Conservation (phyloP, 1,140 invertebrate species). For the Drosophila bocqueti region DNA sequence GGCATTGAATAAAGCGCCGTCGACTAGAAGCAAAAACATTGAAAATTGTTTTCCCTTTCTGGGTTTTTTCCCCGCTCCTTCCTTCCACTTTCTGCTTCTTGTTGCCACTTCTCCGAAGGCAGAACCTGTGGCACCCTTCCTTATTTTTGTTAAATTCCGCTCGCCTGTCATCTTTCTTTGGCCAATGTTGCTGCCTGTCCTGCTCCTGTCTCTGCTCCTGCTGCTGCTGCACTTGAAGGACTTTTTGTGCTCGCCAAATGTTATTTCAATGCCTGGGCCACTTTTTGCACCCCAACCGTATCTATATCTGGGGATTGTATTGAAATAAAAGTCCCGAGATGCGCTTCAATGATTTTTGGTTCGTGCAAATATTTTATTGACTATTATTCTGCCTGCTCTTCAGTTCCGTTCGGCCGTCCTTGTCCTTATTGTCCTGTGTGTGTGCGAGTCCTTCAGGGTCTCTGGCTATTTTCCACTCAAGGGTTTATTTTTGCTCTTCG, state of each 20-base stretch:
- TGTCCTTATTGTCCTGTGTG: slow-evolving; percentile 47
- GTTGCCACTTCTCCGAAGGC: slow-evolving; percentile 6
- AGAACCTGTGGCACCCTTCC: slow-evolving; percentile 35
- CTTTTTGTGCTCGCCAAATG: slow-evolving; percentile 50
- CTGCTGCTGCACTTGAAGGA: slow-evolving; percentile 63
- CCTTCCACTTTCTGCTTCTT: not conserved
- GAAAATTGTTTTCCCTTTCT: slow-evolving; percentile 78
- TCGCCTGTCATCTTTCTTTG: slow-evolving; percentile 61
- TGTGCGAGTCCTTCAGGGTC: slow-evolving; percentile 44
- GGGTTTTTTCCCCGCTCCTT: not conserved
- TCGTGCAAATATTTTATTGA: slow-evolving; percentile 82
- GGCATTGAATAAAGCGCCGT: slow-evolving; percentile 79
- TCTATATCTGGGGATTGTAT: slow-evolving; percentile 48
- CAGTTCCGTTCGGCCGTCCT: slow-evolving; percentile 41
- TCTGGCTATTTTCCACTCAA: slow-evolving; percentile 45
- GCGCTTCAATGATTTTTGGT: slow-evolving; percentile 70
- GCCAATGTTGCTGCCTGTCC: not conserved
- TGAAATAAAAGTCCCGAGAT: slow-evolving; percentile 61
- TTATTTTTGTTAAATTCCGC: slow-evolving; percentile 70
- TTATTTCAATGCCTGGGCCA: slow-evolving; percentile 60
- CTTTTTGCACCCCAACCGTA: slow-evolving; percentile 17
- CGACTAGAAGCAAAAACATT: slow-evolving; percentile 80
- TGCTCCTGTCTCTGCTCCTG: not conserved
- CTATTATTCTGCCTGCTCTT: slow-evolving; percentile 69
- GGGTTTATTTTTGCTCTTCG: slow-evolving; percentile 49